Conservation (phyloP, 64 coral and sea anemone genomes). For the Stichodactyla mertensii region DNA sequence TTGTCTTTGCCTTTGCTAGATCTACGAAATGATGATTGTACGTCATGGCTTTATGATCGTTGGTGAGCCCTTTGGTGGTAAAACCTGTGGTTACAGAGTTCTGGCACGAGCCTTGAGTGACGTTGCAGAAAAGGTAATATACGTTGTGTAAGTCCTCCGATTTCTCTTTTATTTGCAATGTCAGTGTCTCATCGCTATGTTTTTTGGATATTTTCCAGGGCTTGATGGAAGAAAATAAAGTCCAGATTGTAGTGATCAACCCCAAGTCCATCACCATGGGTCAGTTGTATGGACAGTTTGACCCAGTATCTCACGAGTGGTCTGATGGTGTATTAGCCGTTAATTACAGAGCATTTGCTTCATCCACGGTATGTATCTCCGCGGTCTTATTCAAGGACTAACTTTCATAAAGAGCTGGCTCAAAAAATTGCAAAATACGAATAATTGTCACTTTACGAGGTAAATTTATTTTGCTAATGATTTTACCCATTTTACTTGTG, state of each 20-base stretch:
- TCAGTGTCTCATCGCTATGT: not conserved
- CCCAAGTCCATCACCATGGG: constrained; percentile 98
- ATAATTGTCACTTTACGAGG: too few species aligned
- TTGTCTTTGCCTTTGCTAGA: constrained; percentile 21
- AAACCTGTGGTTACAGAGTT: constrained; percentile 91
- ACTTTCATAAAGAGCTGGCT: too few species aligned
- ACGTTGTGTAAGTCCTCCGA: not conserved
- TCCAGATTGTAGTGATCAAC: constrained; percentile 89
- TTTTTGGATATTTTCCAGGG: constrained; percentile 32
- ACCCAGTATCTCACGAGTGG: constrained; percentile 97
- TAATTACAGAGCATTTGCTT: constrained; percentile 96
- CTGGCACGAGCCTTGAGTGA: constrained; percentile 81
- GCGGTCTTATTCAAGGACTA: too few species aligned
- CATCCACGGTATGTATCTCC: constrained; percentile 70
- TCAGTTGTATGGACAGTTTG: constrained; percentile 96
- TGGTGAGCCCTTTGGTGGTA: constrained; percentile 95
- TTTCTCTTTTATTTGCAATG: too few species aligned
- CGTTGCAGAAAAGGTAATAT: constrained; percentile 72
- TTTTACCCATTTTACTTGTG: too few species aligned
- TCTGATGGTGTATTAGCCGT: constrained; percentile 97
- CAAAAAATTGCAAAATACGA: too few species aligned
- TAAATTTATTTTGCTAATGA: too few species aligned
- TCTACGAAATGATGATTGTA: constrained; percentile 99
- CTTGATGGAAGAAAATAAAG: constrained; percentile 98
- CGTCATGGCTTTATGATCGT: constrained; percentile 99